Percentiles rank a stretch among this genome's conserved stretches.
These are phyloP conservation scores for Lophius piscatorius DNA, from an alignment of 2,113 vertebrate species.

Conservation along the genomic window DNA sequence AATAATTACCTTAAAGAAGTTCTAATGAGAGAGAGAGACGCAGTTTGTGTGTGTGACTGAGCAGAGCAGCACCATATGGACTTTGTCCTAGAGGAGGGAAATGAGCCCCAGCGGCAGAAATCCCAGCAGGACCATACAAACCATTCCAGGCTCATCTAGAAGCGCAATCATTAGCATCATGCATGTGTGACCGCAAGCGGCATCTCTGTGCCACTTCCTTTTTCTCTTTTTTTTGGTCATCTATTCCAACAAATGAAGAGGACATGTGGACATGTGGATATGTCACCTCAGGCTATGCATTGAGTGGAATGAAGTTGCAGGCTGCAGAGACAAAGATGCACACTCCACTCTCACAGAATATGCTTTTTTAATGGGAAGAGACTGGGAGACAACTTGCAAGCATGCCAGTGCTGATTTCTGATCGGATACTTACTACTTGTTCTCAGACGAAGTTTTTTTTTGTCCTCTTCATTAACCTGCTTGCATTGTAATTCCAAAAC, in stretches of 20 bases:
- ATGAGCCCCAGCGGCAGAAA: conserved; percentile 64
- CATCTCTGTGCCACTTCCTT: conserved; percentile 9
- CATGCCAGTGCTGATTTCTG: conserved; percentile 4
- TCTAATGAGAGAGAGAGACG: conserved; percentile 17
- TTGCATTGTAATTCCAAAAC: conserved; percentile 57
- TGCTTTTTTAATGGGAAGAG: too few relatives aligned
- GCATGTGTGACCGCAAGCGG: conserved; percentile 32
- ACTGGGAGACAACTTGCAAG: background rate
- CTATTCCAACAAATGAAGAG: too few relatives aligned
- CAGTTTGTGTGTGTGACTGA: conserved; percentile 47
- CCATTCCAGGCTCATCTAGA: conserved; percentile 43
- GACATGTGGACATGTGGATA: background rate
- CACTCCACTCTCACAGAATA: too few relatives aligned
- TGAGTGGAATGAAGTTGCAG: too few relatives aligned
- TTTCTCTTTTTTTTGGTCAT: background rate
- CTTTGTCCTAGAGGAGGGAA: conserved; percentile 63
- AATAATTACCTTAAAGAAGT: conserved; percentile 46
- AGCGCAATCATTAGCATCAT: conserved; percentile 56
- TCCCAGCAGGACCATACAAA: conserved; percentile 58
- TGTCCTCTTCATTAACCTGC: conserved; percentile 70
- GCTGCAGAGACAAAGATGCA: too few relatives aligned
- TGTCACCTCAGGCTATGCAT: too few relatives aligned
- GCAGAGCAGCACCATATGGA: conserved; percentile 67
- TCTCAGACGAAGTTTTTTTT: conserved; percentile 36
- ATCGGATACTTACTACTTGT: conserved; percentile 66